Base-by-base conservation (phyloP, 2,797 vertebrate species). In the Acridotheres tristis region DNA sequence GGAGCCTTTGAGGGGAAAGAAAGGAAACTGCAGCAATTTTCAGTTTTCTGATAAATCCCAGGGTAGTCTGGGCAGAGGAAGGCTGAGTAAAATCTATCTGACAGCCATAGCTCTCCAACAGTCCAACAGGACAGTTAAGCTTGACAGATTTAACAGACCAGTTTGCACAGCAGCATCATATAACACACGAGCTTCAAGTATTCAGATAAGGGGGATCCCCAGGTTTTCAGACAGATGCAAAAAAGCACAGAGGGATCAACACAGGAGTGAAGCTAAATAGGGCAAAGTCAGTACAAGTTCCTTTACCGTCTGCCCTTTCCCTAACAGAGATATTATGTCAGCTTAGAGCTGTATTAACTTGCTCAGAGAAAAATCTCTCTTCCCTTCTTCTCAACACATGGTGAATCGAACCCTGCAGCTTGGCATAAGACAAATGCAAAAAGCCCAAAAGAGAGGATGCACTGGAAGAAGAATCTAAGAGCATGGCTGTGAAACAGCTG, bases 321-420 rank as follows among this genome's bases (percentile, higher is more conserved):
- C 36, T 63, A 55, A 22, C 2, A 32, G 48, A n/a, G n/a, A 14
- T 50, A 32, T 55, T 43, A 1, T 11, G 21, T 32, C 68, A 88
- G 27, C 21, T 73, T 43, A 42, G 59, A 25, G n/a, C 16, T 40
- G 12, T 9, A 45, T 51, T 51, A 43, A 29, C 11, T 3, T n/a
- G 21, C 36, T 72, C n/a, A 78, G 14, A 51, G 34, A 54, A 75
- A 40, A 72, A 72, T 57, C 18, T 13, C 43, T 43, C 23, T 50
- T 55, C 29, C 26, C 3, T 4, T 1, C 18, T 67, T 42, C 38
- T 57, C 13, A 7, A 43, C 7, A 1, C 27, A 3, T 2, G 5
- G 7, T 51, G 30, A 76, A 9, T 51, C 25, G 40, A 51, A 16
- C 48, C 67, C 68, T 59, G 55, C 13, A 55, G 12, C 34, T 67